A percentile compares a stretch with the other conserved stretches of the same genome.
phyloP scores from a whole-genome alignment of 2,113 vertebrate species.

The Dipodomys ordii region DNA sequence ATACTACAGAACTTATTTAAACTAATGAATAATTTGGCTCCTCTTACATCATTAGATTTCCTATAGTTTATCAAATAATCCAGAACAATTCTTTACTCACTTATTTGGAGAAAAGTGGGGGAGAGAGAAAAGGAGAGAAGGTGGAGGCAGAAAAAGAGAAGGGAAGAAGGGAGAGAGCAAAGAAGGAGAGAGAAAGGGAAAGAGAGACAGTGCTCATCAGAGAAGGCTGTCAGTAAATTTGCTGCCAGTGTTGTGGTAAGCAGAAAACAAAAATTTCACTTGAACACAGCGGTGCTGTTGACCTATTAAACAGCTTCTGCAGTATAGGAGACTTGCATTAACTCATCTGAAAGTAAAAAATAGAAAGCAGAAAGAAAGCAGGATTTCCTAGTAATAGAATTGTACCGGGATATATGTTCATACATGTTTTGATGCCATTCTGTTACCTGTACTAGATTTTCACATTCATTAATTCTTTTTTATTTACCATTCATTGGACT shows the following conservation, averaged over 20 bases:
- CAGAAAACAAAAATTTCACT: not conserved
- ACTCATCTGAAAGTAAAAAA: constrained; percentile 17
- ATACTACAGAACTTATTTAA: not conserved
- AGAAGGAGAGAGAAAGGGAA: not conserved
- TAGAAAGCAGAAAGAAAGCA: constrained; percentile 32
- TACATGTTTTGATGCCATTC: not conserved
- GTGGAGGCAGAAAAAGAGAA: not conserved
- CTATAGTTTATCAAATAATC: constrained; percentile 26
- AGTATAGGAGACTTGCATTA: not conserved
- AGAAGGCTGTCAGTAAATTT: not conserved
- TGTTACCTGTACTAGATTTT: constrained; percentile 5
- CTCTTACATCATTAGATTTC: constrained; percentile 38
- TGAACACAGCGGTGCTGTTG: not conserved
- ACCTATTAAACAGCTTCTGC: constrained; percentile 29
- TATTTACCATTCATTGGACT: not conserved
- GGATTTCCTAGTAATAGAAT: not conserved
- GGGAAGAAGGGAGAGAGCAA: no score
- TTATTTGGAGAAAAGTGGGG: not conserved
- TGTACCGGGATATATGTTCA: not conserved
- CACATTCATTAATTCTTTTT: not conserved
- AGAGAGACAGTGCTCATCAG: not conserved
- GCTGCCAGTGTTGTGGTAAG: not conserved
- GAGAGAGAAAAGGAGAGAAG: no score
- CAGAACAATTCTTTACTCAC: constrained; percentile 29
- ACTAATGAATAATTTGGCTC: not conserved